Percentiles rank a stretch among this genome's conserved stretches.
phyloP scores from a whole-genome alignment of 2,888 invertebrate species.

The Agriopis aurantiaria region DNA sequence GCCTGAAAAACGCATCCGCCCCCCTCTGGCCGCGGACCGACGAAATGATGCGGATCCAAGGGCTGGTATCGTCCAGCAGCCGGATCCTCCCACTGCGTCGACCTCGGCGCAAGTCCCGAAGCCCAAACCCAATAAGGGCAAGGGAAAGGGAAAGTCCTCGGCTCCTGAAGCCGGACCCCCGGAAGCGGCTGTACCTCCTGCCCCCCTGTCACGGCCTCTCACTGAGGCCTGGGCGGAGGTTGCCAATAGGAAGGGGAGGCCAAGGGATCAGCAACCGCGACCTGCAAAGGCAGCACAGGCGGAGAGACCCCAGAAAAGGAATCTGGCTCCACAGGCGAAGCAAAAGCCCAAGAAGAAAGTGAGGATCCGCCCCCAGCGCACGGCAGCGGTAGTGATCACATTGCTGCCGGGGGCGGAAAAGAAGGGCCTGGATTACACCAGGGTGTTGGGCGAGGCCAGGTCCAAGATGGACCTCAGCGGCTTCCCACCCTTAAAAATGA shows the following conservation, averaged over 20 bases:
- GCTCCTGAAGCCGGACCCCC: not conserved
- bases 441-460: slow-evolving; percentile 30
- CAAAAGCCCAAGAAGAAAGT: too few species aligned
- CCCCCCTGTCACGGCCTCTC: not conserved
- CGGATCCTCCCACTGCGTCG: not conserved
- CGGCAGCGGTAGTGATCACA: too few species aligned
- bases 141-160: not conserved
- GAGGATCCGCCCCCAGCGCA: too few species aligned
- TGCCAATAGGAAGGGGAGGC: not conserved
- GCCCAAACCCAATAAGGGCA: not conserved
- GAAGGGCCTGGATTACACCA: too few species aligned
- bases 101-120: too few species aligned
- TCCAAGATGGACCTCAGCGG: not conserved
- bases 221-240: not conserved
- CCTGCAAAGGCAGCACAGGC: too few species aligned
- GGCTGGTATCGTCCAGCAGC: not conserved
- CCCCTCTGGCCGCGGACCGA: not conserved
- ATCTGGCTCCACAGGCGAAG: too few species aligned
- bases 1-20: not conserved
- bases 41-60: not conserved
- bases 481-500: not conserved
- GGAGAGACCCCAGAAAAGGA: not conserved
- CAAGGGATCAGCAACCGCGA: too few species aligned
- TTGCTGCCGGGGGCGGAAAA: too few species aligned
- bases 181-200: not conserved